Percentiles rank a stretch among this genome's conserved stretches.
phyloP scores from a whole-genome alignment of 2,113 vertebrate species.

The Trochalopteron elliotii region DNA sequence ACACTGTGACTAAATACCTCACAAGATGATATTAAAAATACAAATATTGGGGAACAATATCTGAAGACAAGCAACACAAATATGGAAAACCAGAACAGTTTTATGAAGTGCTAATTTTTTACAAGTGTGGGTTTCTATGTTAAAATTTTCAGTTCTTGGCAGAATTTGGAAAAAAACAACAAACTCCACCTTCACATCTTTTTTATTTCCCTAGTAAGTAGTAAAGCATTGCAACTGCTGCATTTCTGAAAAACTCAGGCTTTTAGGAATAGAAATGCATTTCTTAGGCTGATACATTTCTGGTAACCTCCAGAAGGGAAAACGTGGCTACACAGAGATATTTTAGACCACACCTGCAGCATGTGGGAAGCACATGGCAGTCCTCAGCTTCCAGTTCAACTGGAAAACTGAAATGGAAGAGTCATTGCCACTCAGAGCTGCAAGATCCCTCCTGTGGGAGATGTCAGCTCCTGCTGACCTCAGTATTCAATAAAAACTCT shows the following conservation, averaged over 20 bases:
- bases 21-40: neutral
- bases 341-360: neutral
- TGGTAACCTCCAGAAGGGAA: neutral
- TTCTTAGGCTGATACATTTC: neutral
- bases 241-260: neutral
- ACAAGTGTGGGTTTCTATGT: neutral
- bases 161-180: neutral
- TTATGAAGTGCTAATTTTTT: neutral
- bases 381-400: neutral
- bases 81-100: neutral
- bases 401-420: neutral
- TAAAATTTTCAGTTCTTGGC: neutral
- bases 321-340: neutral
- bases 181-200: neutral
- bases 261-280: neutral
- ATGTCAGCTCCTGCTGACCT: neutral
- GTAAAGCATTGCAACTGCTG: neutral
- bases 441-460: neutral
- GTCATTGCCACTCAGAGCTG: neutral
- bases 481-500: neutral
- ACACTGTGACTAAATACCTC: neutral
- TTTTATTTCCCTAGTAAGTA: neutral
- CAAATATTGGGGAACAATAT: neutral
- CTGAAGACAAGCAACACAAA: neutral
- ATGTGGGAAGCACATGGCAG: neutral